Base-by-base conservation (phyloP, 1,140 invertebrate genomes). In the Drosophila ogumai region DNA sequence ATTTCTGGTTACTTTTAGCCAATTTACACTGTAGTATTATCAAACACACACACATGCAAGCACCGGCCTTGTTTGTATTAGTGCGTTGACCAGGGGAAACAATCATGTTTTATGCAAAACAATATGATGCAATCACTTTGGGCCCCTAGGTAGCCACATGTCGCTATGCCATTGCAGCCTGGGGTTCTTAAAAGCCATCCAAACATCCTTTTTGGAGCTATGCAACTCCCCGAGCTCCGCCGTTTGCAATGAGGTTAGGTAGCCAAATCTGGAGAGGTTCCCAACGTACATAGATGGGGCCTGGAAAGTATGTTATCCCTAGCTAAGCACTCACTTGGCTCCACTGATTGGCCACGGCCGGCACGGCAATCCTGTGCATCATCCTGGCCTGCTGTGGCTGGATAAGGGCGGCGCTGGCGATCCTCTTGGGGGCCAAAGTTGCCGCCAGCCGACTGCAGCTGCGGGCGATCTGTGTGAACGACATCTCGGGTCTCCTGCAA, bases 391-490 rank as follows among this genome's bases (percentile, higher is more conserved):
- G 91, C 54, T 92, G 91, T 74, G 85, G 78, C 56, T 77, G 82
- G 43, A 56, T 66, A 55, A 75, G 61, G 54, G 78, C 36, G 44
- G 63, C 73, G 72, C 31, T 41, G 66, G 81, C 73, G 25, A 79
- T 65, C 69, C 88, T 79, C 54, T 76, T 71, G 60, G 85, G 74
- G 86, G 59, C 81, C 79, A 77, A 75, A 50, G 82, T 67, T 76
- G 74, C 88, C 71, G 79, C 85, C 68, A 92, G 68, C 41, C 91
- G 91, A 75, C 85, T 74, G 81, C 91, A 91, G 55, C 68, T 91
- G 73, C 91, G 91, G 41, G 82, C 91, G 69, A 91, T 71, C 91
- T 92, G 91, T 81, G 91, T 90, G 55, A 90, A 82, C 60, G 87
- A 90, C 87, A 90, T 90, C 65, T 65, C 69, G 65, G 46, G 61